Percentiles rank a stretch among this genome's conserved stretches.
phyloP scores from a whole-genome alignment of 2,113 vertebrate species.

The Pipra filicauda region DNA sequence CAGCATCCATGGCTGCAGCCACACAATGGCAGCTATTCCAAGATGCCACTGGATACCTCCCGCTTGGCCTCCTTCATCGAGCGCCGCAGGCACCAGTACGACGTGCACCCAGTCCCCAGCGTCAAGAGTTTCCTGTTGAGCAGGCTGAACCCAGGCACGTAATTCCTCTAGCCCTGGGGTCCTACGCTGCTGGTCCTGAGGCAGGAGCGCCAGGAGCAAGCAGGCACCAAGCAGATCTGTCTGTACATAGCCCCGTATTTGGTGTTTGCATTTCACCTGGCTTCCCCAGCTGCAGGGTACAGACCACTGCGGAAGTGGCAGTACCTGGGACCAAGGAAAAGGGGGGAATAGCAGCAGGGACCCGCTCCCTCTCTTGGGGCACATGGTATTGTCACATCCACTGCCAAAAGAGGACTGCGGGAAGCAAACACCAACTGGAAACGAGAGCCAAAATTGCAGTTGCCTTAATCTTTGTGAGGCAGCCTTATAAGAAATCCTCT shows the following conservation, averaged over 20 bases:
- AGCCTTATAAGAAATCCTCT: conserved; percentile 40
- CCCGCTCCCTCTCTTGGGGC: not conserved
- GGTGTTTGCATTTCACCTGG: not conserved
- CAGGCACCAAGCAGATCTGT: conserved; percentile 8
- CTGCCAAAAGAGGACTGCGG: not conserved
- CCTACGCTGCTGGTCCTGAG: not conserved
- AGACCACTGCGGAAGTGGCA: not conserved
- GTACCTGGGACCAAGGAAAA: not conserved
- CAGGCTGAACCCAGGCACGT: conserved; percentile 69
- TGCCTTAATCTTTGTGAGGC: conserved; percentile 61
- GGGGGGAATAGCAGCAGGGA: not conserved
- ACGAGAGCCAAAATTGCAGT: conserved; percentile 33
- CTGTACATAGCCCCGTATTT: conserved; percentile 49
- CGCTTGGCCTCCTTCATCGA: conserved; percentile 92
- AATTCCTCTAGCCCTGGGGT: not conserved
- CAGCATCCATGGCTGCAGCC: conserved; percentile 93
- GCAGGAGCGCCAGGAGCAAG: not conserved
- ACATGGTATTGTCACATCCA: not conserved
- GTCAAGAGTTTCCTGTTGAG: conserved; percentile 88
- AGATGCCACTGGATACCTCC: conserved; percentile 89
- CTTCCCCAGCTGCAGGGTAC: not conserved
- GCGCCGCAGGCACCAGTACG: conserved; percentile 90
- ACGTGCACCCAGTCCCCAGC: conserved; percentile 84
- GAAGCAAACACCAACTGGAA: conserved; percentile 18
- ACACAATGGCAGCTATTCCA: conserved; percentile 88